phyloP scores from a whole-genome alignment of 2,113 vertebrate genomes.

The Muscicapa adusta region DNA sequence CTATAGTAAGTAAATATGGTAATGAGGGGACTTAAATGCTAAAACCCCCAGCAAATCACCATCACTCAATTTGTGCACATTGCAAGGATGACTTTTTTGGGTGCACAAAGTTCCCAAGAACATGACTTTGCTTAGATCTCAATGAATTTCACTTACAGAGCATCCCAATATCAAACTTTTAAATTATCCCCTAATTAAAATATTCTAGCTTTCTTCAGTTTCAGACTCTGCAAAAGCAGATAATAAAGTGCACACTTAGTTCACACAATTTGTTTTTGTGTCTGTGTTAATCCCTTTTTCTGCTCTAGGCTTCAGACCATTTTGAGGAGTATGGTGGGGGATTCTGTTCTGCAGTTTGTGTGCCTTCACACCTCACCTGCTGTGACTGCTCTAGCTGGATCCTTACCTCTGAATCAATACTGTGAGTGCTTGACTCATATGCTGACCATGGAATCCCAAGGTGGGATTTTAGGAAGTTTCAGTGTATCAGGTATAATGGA shows the following conservation, averaged over 20 bases:
- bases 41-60: background rate
- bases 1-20: no score
- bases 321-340: background rate
- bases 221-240: background rate
- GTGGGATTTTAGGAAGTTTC: background rate
- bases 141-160: background rate
- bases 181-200: background rate
- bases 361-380: background rate
- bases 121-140: background rate
- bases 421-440: background rate
- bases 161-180: background rate
- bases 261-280: background rate
- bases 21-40: background rate
- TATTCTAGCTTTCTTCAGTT: background rate
- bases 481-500: fast-evolving
- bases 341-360: background rate
- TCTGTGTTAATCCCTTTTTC: background rate
- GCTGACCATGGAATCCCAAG: background rate
- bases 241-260: background rate
- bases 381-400: background rate
- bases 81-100: background rate
- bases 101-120: background rate
- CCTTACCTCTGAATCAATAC: background rate
- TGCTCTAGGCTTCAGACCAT: background rate
- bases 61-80: background rate